Conservation (phyloP, 2,888 invertebrate species). For the Anthophora plumipes region DNA sequence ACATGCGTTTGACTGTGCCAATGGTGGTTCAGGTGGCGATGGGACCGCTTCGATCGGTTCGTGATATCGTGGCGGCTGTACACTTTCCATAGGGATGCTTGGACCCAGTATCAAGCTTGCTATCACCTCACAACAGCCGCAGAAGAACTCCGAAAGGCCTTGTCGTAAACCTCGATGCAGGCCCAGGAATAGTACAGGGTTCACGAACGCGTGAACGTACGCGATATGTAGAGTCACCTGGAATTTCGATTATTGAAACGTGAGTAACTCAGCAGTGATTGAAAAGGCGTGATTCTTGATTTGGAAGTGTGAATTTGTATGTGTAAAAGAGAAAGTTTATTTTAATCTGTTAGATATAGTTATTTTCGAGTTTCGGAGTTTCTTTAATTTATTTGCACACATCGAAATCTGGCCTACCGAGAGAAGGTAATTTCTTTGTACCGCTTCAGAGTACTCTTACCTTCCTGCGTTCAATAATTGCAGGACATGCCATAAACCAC, state of each 20-base stretch:
- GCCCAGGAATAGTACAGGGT: constrained; percentile 92
- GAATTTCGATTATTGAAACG: background rate
- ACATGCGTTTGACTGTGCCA: constrained; percentile 62
- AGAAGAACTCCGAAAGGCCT: constrained; percentile 90
- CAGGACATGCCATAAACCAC: too few species aligned
- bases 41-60: constrained; percentile 73
- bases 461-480: too few species aligned
- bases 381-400: too few species aligned
- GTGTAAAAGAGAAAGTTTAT: too few species aligned
- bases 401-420: too few species aligned
- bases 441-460: too few species aligned
- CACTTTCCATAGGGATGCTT: constrained; percentile 72
- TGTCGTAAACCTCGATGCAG: constrained; percentile 91
- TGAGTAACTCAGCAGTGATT: too few species aligned
- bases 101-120: constrained; percentile 86
- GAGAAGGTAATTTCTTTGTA: too few species aligned
- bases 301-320: too few species aligned
- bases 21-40: constrained; percentile 75
- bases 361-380: too few species aligned
- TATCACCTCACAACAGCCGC: constrained; percentile 90
- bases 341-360: too few species aligned
- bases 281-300: too few species aligned
- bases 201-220: constrained; percentile 94
- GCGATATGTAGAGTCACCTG: constrained; percentile 94
- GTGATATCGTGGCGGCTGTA: constrained; percentile 80